phyloP scores from a whole-genome alignment of 2,888 invertebrate species.

The Macrosoma leucophasiata region DNA sequence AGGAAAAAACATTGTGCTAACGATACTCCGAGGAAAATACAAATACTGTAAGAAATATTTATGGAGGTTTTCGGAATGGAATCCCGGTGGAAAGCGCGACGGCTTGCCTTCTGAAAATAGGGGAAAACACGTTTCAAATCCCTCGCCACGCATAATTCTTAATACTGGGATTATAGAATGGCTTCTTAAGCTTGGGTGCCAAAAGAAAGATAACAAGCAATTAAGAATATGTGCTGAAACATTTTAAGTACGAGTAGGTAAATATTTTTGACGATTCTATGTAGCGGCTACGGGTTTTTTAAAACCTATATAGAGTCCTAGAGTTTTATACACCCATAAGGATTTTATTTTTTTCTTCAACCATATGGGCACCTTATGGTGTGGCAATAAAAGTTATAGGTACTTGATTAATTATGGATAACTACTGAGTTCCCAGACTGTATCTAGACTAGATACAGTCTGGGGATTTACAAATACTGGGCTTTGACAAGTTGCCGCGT shows the following conservation, averaged over 20 bases:
- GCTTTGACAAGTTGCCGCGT: too few relatives aligned
- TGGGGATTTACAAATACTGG: too few relatives aligned
- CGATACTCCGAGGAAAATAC: constrained; percentile 73
- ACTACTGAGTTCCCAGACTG: too few relatives aligned
- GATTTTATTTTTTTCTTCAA: too few relatives aligned
- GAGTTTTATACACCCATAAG: too few relatives aligned
- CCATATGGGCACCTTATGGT: too few relatives aligned
- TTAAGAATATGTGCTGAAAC: constrained; percentile 32
- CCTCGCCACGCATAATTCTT: constrained; percentile 69
- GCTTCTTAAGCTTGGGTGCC: constrained; percentile 64
- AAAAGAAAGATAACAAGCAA: constrained; percentile 70
- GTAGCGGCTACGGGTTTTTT: too few relatives aligned
- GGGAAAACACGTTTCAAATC: constrained; percentile 67
- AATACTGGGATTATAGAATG: constrained; percentile 69
- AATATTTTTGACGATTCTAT: constrained; percentile 42
- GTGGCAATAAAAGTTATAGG: too few relatives aligned
- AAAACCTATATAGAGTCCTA: too few relatives aligned
- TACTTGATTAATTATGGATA: too few relatives aligned
- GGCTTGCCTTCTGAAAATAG: constrained; percentile 57
- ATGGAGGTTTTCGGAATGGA: constrained; percentile 71
- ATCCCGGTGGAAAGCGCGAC: constrained; percentile 60
- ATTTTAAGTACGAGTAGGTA: constrained; percentile 25
- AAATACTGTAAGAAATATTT: constrained; percentile 75
- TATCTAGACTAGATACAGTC: too few relatives aligned
- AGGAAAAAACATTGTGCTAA: constrained; percentile 66